A percentile compares a stretch with the other conserved stretches of the same genome.
Conservation (phyloP, 2,113 vertebrate genomes). For the Corythornis cristatus region DNA sequence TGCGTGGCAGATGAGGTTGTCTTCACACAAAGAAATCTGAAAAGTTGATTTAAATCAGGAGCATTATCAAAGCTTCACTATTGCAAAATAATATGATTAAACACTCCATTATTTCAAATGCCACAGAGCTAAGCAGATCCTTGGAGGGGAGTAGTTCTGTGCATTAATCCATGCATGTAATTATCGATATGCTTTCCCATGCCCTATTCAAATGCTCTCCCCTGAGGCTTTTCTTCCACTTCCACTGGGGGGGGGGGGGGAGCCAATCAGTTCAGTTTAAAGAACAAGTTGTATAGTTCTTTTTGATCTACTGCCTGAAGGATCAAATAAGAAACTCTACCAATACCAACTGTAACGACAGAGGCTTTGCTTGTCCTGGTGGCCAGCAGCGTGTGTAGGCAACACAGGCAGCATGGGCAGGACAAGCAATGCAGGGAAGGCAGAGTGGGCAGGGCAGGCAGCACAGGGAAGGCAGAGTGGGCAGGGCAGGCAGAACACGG, state of each 20-base stretch:
- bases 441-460: too few relatives aligned
- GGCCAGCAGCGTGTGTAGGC: neutral
- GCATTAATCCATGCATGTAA: constrained; percentile 42
- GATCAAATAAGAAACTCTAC: constrained; percentile 13
- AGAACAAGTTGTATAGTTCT: constrained; percentile 37
- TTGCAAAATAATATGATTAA: constrained; percentile 62
- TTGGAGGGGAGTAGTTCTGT: constrained; percentile 28
- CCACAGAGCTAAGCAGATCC: constrained; percentile 29
- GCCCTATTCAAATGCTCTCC: constrained; percentile 44
- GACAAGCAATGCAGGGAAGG: too few relatives aligned
- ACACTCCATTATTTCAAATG: constrained; percentile 27
- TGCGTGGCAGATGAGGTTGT: constrained; percentile 8
- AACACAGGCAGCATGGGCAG: too few relatives aligned
- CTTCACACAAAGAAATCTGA: neutral
- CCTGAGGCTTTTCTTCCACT: constrained; percentile 49
- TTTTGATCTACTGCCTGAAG: constrained; percentile 46
- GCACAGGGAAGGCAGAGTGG: too few relatives aligned
- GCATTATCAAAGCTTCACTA: constrained; percentile 47
- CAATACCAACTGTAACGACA: neutral
- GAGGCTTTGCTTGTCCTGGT: neutral
- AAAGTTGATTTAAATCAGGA: constrained; percentile 54
- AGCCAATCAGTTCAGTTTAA: constrained; percentile 39
- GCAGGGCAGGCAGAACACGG: too few relatives aligned
- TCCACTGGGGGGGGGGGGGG: neutral
- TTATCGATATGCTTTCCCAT: constrained; percentile 50